Evolutionary conservation across 2,888 invertebrate species (phyloP).

Genomic region (Meghimatium bilineatum): DNA sequence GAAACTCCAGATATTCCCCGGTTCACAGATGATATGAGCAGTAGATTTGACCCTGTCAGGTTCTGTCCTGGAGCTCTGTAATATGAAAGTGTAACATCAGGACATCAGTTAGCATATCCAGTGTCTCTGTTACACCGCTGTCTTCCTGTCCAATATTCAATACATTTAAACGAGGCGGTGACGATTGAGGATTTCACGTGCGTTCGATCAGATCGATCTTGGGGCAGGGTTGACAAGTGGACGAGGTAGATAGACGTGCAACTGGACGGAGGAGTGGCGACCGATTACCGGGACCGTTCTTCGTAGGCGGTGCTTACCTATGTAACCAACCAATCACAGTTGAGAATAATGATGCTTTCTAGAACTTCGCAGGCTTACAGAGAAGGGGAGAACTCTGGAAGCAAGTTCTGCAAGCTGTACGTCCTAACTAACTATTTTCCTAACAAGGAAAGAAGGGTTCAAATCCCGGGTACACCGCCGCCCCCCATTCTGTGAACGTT

Average conservation of each 20-base stretch:
- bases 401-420: slow-evolving; percentile 34
- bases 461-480: background rate
- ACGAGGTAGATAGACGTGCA: slow-evolving; percentile 32
- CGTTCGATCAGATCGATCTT: slow-evolving; percentile 33
- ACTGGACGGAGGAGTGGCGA: background rate
- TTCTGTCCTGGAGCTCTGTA: no score
- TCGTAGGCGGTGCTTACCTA: slow-evolving; percentile 37
- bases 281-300: background rate
- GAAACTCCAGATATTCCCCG: no score
- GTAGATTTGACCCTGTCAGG: no score
- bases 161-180: slow-evolving; percentile 14
- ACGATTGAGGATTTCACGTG: slow-evolving; percentile 28
- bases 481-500: background rate
- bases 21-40: no score
- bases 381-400: background rate
- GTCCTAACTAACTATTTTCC: slow-evolving; percentile 15
- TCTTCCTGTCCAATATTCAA: slow-evolving; percentile 13
- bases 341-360: background rate
- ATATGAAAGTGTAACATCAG: background rate
- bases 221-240: slow-evolving; percentile 21
- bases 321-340: slow-evolving; percentile 24
- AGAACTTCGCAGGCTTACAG: background rate
- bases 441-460: background rate
- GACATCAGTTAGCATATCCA: background rate
- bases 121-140: background rate